Evolutionary conservation across 2,888 invertebrate species (phyloP).

Genomic region (Tinea semifulvella): DNA sequence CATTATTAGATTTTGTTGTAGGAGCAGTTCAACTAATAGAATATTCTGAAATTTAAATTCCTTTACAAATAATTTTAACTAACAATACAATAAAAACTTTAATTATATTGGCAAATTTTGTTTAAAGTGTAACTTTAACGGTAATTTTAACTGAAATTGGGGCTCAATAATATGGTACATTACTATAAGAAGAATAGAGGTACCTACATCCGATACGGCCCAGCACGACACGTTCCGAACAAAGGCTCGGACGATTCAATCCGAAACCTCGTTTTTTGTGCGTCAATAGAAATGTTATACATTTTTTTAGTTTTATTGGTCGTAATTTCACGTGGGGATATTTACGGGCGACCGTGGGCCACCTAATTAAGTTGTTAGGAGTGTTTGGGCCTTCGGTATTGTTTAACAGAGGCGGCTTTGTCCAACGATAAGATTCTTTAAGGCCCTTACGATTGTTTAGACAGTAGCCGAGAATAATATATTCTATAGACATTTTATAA

Average conservation of each 20-base stretch:
- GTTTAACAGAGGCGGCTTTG: conserved; percentile 50
- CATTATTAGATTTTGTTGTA: too few relatives aligned
- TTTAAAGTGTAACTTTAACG: too few relatives aligned
- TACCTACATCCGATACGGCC: conserved; percentile 1
- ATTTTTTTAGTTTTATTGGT: conserved; percentile 64
- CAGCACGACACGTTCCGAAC: conserved; percentile 41
- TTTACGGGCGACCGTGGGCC: conserved; percentile 62
- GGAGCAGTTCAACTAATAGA: too few relatives aligned
- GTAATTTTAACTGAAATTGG: too few relatives aligned
- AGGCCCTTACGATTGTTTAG: conserved; percentile 35
- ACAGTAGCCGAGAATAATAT: conserved; percentile 38
- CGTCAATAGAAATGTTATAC: conserved; percentile 64
- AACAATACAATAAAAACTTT: too few relatives aligned
- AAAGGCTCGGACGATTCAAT: conserved; percentile 57
- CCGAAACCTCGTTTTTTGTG: conserved; percentile 49
- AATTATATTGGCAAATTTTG: too few relatives aligned
- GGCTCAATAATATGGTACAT: too few relatives aligned
- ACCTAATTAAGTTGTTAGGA: conserved; percentile 65
- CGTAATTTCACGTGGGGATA: conserved; percentile 64
- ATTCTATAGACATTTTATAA: conserved; percentile 26
- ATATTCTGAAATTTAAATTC: too few relatives aligned
- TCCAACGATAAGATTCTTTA: conserved; percentile 46
- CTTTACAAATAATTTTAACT: too few relatives aligned
- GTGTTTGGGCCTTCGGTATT: conserved; percentile 49
- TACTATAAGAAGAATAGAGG: neutral